phyloP scores from a whole-genome alignment of 2,113 vertebrate genomes.

The Phodopus roborovskii region DNA sequence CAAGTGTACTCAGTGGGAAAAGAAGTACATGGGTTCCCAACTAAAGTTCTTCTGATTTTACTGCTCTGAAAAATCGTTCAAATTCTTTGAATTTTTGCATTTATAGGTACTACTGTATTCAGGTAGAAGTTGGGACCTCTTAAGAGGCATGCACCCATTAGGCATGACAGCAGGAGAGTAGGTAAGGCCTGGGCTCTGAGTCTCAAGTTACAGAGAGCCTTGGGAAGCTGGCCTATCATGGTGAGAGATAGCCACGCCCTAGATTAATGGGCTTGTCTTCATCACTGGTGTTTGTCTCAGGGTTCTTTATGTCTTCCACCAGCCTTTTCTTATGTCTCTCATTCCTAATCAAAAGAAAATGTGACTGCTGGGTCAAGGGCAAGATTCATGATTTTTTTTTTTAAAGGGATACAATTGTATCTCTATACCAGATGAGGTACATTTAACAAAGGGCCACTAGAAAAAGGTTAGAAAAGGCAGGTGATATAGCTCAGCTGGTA shows the following conservation, averaged over 20 bases:
- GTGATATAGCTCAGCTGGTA: not conserved
- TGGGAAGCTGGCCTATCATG: not conserved
- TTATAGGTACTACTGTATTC: not conserved
- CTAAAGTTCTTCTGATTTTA: not conserved
- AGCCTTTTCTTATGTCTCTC: slow-evolving; percentile 43
- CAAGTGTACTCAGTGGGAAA: not conserved
- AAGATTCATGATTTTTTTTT: slow-evolving; percentile 1
- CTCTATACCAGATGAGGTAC: not conserved
- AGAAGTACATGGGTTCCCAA: not conserved
- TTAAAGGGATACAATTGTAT: slow-evolving; percentile 28
- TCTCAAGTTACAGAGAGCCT: not conserved
- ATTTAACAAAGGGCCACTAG: not conserved
- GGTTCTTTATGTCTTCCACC: not conserved
- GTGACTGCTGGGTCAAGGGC: not conserved
- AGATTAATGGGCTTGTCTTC: not conserved
- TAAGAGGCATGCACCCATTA: not conserved
- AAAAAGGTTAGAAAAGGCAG: not conserved
- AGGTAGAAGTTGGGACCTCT: not conserved
- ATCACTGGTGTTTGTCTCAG: not conserved
- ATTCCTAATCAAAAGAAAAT: slow-evolving; percentile 45
- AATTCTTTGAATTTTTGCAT: not conserved
- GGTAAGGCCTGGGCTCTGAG: not conserved
- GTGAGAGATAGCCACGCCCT: not conserved
- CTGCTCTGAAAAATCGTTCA: slow-evolving; percentile 3
- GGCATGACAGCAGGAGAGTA: not conserved